Evolutionary conservation across 2,113 vertebrate species (phyloP).

Genomic region (Noturus placidus): DNA sequence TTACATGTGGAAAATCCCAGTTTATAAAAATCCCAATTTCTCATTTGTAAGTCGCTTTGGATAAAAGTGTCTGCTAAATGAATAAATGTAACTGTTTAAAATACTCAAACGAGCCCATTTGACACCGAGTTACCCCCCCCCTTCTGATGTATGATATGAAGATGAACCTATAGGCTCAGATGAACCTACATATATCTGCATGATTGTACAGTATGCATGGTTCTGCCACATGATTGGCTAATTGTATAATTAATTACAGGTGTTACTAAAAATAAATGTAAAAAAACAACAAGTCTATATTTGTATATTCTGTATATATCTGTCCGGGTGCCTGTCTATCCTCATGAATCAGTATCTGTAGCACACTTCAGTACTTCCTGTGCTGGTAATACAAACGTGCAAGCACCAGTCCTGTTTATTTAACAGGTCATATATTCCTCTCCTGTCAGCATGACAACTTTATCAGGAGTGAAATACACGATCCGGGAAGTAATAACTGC

Average conservation of each 20-base stretch:
- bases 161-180: neutral
- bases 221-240: neutral
- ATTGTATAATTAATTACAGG: neutral
- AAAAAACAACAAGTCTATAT: neutral
- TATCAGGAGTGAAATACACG: neutral
- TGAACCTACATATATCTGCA: neutral
- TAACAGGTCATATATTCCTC: neutral
- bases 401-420: neutral
- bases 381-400: neutral
- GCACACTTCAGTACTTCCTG: neutral
- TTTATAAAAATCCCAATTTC: no score
- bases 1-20: neutral
- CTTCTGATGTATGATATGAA: neutral
- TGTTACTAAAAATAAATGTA: no score
- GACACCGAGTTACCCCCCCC: neutral
- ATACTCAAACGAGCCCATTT: neutral
- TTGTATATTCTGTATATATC: neutral
- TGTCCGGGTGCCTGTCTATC: neutral
- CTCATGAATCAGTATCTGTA: neutral
- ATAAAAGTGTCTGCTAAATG: no score
- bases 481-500: neutral
- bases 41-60: no score
- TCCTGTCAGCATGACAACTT: neutral
- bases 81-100: no score
- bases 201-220: neutral